These are phyloP conservation scores for Andrena chrysosceles DNA, from an alignment of 2,888 invertebrate genomes.

Conservation along the genomic window DNA sequence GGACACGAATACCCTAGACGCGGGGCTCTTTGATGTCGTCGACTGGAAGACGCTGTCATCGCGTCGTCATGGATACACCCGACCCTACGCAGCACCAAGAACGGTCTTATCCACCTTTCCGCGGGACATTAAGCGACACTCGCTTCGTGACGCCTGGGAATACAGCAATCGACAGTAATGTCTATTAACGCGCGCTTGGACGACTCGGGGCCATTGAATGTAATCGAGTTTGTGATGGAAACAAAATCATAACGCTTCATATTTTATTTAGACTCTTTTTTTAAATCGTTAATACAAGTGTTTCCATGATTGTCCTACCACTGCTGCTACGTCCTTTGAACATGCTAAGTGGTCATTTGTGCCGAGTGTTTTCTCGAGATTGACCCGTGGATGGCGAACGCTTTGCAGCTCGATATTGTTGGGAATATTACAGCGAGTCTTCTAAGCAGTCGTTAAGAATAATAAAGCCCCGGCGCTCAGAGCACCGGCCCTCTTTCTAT, in stretches of 20 bases:
- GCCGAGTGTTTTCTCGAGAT: too few species aligned
- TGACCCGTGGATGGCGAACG: too few species aligned
- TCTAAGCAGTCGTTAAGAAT: conserved; percentile 49
- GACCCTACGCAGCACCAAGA: conserved; percentile 7
- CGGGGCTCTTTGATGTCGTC: conserved; percentile 69
- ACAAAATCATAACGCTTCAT: too few species aligned
- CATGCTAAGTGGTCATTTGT: too few species aligned
- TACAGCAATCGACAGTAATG: conserved; percentile 41
- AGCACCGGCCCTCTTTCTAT: conserved; percentile 40
- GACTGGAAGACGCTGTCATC: conserved; percentile 67
- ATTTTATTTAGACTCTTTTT: too few species aligned
- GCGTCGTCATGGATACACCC: conserved; percentile 74
- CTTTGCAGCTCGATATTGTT: too few species aligned
- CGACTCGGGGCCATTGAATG: too few species aligned
- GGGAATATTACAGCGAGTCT: background rate
- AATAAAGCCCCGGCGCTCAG: conserved; percentile 53
- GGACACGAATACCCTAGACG: conserved; percentile 62
- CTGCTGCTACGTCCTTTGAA: too few species aligned
- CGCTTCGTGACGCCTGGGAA: conserved; percentile 26
- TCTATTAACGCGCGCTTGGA: conserved; percentile 10
- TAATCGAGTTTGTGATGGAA: too few species aligned
- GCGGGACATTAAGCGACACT: conserved; percentile 62
- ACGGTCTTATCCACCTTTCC: conserved; percentile 42
- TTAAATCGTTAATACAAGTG: too few species aligned
- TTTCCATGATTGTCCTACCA: too few species aligned